phyloP scores from a whole-genome alignment of 1,140 invertebrate genomes.

The Archivesica marissinica region DNA sequence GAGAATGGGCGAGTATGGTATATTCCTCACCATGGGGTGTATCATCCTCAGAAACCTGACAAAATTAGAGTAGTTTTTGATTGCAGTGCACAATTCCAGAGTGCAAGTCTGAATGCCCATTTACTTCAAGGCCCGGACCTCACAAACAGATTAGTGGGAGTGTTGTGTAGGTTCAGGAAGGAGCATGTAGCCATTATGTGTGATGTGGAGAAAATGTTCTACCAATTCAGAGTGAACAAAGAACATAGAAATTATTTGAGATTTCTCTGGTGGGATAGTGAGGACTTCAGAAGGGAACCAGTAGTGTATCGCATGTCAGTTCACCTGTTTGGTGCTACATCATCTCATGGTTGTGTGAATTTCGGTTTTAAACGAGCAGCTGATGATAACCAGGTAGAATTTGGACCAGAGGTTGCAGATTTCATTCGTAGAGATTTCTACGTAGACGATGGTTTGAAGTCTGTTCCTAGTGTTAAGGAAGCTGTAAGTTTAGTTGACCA shows the following conservation, averaged over 20 bases:
- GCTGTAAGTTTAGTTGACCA: constrained; percentile 35
- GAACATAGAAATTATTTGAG: constrained; percentile 51
- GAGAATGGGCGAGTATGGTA: constrained; percentile 61
- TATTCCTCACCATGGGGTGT: constrained; percentile 63
- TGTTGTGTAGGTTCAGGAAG: constrained; percentile 66
- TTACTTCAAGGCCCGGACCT: constrained; percentile 69
- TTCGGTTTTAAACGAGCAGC: constrained; percentile 57
- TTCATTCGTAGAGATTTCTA: constrained; percentile 60
- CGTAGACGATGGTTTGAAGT: constrained; percentile 57
- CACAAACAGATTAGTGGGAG: constrained; percentile 64
- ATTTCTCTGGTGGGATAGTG: constrained; percentile 66
- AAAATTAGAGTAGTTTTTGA: constrained; percentile 71
- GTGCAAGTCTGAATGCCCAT: constrained; percentile 71
- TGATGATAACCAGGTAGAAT: neutral
- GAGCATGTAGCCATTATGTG: constrained; percentile 66
- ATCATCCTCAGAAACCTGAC: constrained; percentile 58
- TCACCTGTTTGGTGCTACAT: constrained; percentile 60
- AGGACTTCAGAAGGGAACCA: constrained; percentile 13
- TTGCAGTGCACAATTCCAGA: constrained; percentile 55
- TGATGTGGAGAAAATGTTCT: constrained; percentile 61
- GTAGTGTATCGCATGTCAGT: constrained; percentile 57
- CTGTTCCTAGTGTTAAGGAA: constrained; percentile 22
- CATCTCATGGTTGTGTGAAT: constrained; percentile 62
- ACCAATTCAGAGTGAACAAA: constrained; percentile 8
- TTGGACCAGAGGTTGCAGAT: neutral